Conservation (phyloP, 2,797 vertebrate genomes). For the Platalea minor region DNA sequence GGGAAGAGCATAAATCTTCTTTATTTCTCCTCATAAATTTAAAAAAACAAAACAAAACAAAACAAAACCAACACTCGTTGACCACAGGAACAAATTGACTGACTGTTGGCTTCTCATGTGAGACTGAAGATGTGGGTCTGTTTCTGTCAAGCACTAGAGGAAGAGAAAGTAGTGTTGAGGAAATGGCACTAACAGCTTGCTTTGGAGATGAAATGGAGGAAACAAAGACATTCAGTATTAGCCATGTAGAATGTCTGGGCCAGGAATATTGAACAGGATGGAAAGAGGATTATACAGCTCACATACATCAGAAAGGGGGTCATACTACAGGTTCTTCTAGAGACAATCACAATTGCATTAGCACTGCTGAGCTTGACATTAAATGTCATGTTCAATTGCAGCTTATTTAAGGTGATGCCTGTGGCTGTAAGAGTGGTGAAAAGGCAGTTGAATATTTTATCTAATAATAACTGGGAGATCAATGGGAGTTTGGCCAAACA, state of each 20-base stretch:
- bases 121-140: neutral
- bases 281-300: neutral
- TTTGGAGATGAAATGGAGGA: neutral
- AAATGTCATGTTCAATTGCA: slow-evolving; percentile 51
- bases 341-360: slow-evolving; percentile 48
- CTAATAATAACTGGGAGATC: slow-evolving; percentile 60
- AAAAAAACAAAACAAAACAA: neutral
- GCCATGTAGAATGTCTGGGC: neutral
- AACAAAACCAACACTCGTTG: neutral
- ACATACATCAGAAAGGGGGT: neutral
- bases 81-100: neutral
- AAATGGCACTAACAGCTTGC: neutral
- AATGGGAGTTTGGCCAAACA: slow-evolving; percentile 16
- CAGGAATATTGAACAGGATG: neutral
- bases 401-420: slow-evolving; percentile 50
- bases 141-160: neutral
- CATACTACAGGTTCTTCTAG: neutral
- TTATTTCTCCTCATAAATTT: neutral
- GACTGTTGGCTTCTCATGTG: neutral
- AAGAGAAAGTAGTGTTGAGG: neutral
- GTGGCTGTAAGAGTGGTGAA: slow-evolving; percentile 38
- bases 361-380: slow-evolving; percentile 21
- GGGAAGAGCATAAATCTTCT: neutral
- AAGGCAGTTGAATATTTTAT: slow-evolving; percentile 59
- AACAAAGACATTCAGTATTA: neutral